Conservation (phyloP, 2,797 vertebrate genomes). For the Anguilla pacifica region DNA sequence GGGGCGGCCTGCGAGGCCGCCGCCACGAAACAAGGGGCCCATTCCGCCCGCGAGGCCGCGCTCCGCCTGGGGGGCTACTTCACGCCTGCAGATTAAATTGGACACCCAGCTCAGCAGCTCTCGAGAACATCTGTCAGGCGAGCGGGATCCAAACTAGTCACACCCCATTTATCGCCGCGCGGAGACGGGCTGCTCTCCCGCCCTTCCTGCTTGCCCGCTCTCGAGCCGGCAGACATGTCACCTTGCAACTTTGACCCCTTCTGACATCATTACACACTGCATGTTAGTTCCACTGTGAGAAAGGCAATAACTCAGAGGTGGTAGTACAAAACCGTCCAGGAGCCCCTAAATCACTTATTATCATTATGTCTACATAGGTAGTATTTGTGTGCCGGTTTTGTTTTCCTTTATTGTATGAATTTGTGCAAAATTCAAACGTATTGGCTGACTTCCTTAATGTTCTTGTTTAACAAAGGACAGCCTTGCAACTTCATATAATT, state of each 20-base stretch:
- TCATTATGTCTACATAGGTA: not conserved
- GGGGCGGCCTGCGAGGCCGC: constrained; percentile 26
- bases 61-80: constrained; percentile 49
- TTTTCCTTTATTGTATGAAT: not conserved
- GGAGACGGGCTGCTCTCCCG: constrained; percentile 30
- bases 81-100: constrained; percentile 50
- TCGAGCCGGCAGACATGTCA: not conserved
- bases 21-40: constrained; percentile 54
- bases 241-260: constrained; percentile 22
- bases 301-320: not conserved
- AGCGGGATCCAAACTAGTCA: constrained; percentile 60
- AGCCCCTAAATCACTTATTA: not conserved
- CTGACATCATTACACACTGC: constrained; percentile 14
- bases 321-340: not conserved
- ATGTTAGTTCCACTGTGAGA: constrained; percentile 6
- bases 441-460: not conserved
- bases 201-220: not conserved
- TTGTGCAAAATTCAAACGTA: not conserved
- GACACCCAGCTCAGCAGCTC: constrained; percentile 44
- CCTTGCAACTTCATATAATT: not conserved
- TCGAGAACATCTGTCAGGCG: constrained; percentile 70
- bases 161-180: constrained; percentile 41
- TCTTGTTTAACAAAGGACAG: not conserved
- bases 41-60: constrained; percentile 39
- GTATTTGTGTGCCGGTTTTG: not conserved